Percentiles rank a stretch among this genome's conserved stretches.
These are phyloP conservation scores for Vidua macroura DNA, from an alignment of 2,113 vertebrate genomes.

Conservation along the genomic window DNA sequence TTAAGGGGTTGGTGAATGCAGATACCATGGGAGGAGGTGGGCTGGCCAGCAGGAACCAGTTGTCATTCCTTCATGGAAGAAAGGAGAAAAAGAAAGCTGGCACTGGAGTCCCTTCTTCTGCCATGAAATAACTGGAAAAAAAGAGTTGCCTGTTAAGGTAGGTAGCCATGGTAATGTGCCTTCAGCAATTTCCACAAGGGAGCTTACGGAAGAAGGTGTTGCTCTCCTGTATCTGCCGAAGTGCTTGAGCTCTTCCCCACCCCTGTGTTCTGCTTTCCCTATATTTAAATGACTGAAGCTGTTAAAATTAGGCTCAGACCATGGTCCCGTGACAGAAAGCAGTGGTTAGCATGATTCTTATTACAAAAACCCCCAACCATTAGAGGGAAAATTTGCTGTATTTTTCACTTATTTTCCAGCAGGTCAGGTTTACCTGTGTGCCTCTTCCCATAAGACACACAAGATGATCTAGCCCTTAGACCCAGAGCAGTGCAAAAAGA, in stretches of 20 bases:
- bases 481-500: not conserved
- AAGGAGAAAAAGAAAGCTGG: not conserved
- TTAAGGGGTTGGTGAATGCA: not conserved
- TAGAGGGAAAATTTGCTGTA: not conserved
- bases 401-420: not conserved
- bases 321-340: not conserved
- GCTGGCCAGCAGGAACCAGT: not conserved
- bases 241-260: not conserved
- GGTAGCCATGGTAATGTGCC: not conserved
- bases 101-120: not conserved
- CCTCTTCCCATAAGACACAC: not conserved
- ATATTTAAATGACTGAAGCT: not conserved
- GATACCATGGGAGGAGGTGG: rapidly evolving
- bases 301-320: not conserved
- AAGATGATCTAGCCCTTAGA: not conserved
- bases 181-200: not conserved
- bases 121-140: not conserved
- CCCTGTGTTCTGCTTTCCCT: not conserved
- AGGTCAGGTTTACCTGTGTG: not conserved
- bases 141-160: not conserved
- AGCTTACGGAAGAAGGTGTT: not conserved
- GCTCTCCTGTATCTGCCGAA: not conserved
- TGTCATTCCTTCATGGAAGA: not conserved
- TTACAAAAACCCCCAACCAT: not conserved
- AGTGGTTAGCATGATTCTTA: not conserved